These are phyloP conservation scores for Spongia lamella DNA, from an alignment of 37 sponge, comb jelly and placozoan genomes.

Conservation along the genomic window DNA sequence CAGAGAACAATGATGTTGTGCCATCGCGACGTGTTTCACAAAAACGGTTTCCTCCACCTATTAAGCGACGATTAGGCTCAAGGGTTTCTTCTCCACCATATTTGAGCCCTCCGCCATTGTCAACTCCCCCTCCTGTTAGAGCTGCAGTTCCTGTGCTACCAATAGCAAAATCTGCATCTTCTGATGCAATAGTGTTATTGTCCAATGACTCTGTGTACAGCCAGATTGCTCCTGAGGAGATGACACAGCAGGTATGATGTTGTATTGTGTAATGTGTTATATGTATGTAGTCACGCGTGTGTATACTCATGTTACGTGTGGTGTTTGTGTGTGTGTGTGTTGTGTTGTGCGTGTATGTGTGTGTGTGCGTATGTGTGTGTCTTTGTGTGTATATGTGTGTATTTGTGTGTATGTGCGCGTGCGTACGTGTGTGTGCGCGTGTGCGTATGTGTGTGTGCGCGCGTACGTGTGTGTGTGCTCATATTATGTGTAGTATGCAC, in stretches of 20 bases:
- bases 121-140: not conserved
- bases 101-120: not conserved
- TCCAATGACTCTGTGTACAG: slow-evolving; percentile 9
- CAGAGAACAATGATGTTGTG: too few relatives aligned
- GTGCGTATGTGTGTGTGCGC: not conserved
- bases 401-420: not conserved
- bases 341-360: too few relatives aligned
- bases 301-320: slow-evolving; percentile 11
- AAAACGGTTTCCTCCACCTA: too few relatives aligned
- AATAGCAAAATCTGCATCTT: too few relatives aligned
- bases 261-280: not conserved
- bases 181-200: too few relatives aligned
- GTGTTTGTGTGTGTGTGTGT: too few relatives aligned
- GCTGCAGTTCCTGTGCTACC: too few relatives aligned
- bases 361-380: too few relatives aligned
- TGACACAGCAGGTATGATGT: not conserved
- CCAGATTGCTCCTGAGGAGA: not conserved
- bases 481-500: not conserved
- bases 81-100: not conserved
- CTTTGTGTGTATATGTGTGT: too few relatives aligned
- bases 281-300: slow-evolving; percentile 6
- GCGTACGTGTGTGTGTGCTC: not conserved
- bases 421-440: slow-evolving; percentile 7
- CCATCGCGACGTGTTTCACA: too few relatives aligned
- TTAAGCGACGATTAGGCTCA: not conserved